These are phyloP conservation scores for Cheilosia vernalis DNA, from an alignment of 2,888 invertebrate genomes.

Conservation along the genomic window DNA sequence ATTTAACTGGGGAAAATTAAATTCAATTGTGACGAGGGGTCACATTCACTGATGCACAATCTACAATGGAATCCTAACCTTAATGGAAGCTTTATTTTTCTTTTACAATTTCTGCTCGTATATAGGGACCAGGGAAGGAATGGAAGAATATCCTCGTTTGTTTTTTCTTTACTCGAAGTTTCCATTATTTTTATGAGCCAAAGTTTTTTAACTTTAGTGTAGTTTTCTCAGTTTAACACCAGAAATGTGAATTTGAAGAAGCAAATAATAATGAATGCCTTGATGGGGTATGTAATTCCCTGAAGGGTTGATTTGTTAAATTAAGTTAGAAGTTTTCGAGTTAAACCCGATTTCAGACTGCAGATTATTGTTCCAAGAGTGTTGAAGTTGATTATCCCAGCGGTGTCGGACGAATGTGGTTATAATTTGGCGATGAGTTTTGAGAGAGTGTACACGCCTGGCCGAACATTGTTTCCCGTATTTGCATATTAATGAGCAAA, in stretches of 20 bases:
- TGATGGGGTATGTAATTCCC: background rate
- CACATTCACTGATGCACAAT: background rate
- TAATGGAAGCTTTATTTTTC: conserved; percentile 36
- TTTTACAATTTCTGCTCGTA: background rate
- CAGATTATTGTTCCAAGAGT: background rate
- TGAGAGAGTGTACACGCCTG: no score
- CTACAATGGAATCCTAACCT: background rate
- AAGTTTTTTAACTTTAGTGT: background rate
- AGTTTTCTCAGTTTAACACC: conserved; percentile 1
- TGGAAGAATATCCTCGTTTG: background rate
- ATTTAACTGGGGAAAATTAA: background rate
- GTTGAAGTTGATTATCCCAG: background rate
- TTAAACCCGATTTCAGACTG: background rate
- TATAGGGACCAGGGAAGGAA: background rate
- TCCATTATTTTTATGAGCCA: conserved; percentile 16
- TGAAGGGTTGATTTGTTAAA: background rate
- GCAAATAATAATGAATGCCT: background rate
- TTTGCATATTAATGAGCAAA: no score
- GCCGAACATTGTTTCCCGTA: no score
- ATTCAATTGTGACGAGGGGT: conserved; percentile 1
- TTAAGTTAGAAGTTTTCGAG: background rate
- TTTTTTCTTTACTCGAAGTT: background rate
- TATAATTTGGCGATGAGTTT: no score
- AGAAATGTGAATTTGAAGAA: background rate
- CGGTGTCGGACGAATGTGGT: no score